Percentiles rank a stretch among this genome's conserved stretches.
These are phyloP conservation scores for Vannuccia rotundouncinata DNA, from an alignment of 2,888 invertebrate genomes.

Conservation along the genomic window DNA sequence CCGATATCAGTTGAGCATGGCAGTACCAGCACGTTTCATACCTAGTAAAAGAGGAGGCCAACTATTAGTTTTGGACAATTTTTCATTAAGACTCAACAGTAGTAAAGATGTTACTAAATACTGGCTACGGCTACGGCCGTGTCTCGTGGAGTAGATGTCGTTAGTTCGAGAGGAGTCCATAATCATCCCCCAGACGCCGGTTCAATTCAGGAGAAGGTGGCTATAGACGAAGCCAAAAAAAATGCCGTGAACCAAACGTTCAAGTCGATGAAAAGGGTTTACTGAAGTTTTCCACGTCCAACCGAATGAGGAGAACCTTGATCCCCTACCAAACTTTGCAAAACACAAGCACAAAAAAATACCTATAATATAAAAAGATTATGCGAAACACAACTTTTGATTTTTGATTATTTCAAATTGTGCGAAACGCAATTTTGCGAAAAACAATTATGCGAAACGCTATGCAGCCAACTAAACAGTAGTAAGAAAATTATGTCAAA, in stretches of 20 bases:
- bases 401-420: too few species aligned
- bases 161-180: slow-evolving; percentile 8
- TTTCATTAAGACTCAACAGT: slow-evolving; percentile 4
- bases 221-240: neutral
- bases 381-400: too few species aligned
- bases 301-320: slow-evolving; percentile 13
- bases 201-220: slow-evolving; percentile 14
- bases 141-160: slow-evolving; percentile 24
- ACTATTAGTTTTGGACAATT: slow-evolving; percentile 6
- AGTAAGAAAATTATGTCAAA: too few species aligned
- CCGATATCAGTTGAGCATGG: slow-evolving; percentile 4
- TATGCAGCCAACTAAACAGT: too few species aligned
- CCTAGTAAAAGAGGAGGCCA: slow-evolving; percentile 20
- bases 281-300: slow-evolving; percentile 11
- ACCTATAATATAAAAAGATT: too few species aligned
- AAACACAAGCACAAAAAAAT: neutral
- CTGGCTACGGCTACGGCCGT: neutral
- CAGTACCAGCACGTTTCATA: slow-evolving; percentile 19
- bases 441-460: too few species aligned
- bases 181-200: slow-evolving; percentile 21
- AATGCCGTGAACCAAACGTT: slow-evolving; percentile 1
- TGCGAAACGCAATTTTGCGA: too few species aligned
- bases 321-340: slow-evolving; percentile 9
- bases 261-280: slow-evolving; percentile 5
- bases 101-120: neutral